Evolutionary conservation across 2,797 vertebrate genomes (phyloP).

Genomic region (Sarcoramphus papa): DNA sequence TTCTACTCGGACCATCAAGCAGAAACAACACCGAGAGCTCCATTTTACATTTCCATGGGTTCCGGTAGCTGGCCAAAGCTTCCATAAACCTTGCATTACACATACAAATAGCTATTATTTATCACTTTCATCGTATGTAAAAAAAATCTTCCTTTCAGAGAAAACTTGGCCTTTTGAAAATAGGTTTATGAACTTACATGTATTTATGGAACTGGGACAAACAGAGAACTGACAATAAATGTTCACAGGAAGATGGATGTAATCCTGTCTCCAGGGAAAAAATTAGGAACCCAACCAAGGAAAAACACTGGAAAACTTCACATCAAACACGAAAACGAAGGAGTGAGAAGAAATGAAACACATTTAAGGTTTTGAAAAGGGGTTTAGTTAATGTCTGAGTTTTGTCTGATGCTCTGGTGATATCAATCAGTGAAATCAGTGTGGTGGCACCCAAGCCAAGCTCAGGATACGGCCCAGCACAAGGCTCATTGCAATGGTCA

Average conservation of each 20-base stretch:
- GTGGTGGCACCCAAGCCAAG: neutral
- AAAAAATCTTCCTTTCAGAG: neutral
- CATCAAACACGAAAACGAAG: neutral
- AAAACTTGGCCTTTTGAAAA: neutral
- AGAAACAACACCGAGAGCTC: neutral
- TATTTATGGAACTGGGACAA: neutral
- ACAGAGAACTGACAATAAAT: neutral
- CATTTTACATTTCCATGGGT: neutral
- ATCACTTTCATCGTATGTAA: slow-evolving; percentile 8
- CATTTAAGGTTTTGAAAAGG: neutral
- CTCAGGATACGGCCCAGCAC: neutral
- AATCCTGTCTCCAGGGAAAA: slow-evolving; percentile 11
- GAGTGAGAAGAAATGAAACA: slow-evolving; percentile 21
- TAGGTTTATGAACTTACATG: neutral
- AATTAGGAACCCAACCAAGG: neutral
- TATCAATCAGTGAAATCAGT: neutral
- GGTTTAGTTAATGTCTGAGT: neutral
- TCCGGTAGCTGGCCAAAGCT: slow-evolving; percentile 17
- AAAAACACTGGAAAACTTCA: slow-evolving; percentile 32
- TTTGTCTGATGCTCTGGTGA: neutral
- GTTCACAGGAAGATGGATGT: slow-evolving; percentile 10
- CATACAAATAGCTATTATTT: neutral
- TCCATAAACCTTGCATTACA: neutral
- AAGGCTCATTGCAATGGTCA: neutral
- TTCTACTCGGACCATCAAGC: neutral